Evolutionary conservation across 2,113 vertebrate genomes (phyloP).

Genomic region (Chloropsis cyanopogon): DNA sequence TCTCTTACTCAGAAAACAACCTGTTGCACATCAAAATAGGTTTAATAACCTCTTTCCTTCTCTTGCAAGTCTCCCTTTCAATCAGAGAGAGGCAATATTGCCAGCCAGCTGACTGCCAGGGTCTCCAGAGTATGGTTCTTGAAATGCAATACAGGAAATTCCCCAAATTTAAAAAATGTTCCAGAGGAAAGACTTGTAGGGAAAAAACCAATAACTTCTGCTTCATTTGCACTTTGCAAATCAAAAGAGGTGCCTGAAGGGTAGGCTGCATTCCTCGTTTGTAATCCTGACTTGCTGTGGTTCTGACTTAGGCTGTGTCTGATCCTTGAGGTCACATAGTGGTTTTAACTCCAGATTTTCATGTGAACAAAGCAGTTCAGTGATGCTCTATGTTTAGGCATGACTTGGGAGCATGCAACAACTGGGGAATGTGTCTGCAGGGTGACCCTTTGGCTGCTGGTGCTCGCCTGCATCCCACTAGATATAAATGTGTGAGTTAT

Average conservation of each 20-base stretch:
- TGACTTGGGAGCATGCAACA: accelerated
- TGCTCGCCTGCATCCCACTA: background rate
- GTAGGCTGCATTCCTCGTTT: background rate
- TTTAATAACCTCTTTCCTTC: background rate
- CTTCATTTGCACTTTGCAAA: background rate
- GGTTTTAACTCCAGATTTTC: background rate
- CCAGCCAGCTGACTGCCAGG: background rate
- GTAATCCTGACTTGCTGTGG: background rate
- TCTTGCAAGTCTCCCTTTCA: background rate
- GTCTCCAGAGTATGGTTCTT: background rate
- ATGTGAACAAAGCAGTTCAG: accelerated
- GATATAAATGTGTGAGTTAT: background rate
- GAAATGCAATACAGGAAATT: background rate
- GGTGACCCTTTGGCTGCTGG: background rate
- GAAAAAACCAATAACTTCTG: background rate
- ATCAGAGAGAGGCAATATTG: background rate
- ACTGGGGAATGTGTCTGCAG: background rate
- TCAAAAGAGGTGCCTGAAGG: background rate
- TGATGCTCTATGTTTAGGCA: background rate
- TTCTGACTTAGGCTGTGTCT: background rate
- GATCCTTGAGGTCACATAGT: accelerated
- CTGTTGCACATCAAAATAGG: background rate
- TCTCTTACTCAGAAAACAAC: background rate
- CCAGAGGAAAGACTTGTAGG: background rate
- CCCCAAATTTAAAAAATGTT: background rate